Evolutionary conservation across 1,140 invertebrate species (phyloP), one percentile per base, ranked within the genome.

Genomic region (Bombyx mori): DNA sequence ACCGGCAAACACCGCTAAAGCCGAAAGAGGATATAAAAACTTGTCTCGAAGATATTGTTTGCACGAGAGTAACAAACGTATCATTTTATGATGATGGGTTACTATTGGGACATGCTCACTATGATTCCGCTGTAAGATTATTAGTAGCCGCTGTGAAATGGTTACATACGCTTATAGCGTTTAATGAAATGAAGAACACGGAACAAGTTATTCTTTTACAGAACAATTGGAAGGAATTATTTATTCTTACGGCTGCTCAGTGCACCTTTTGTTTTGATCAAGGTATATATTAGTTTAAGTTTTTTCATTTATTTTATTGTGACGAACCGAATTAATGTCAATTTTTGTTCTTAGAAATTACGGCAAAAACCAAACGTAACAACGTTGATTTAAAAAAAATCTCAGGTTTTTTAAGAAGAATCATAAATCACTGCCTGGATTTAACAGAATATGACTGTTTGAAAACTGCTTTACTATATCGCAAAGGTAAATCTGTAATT

Each of bases 371-470:
- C 65, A 9, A 69, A 72, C 49, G 66, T 75, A 35, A 35, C 3
- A 77, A 93, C 63, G 86, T 89, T 44, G 91, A 93, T 47, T 78
- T 92, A 2, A 69, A 68, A 57, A 75, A 80, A 52, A 53, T 82
- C 44, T 62, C 63, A 12, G 58, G 60, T 48, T 59, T 82, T 3
- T 84, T 95, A 10, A 88, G 89, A n/a, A 90, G 92, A 66, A 35
- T 35, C 26, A 35, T 35, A 35, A 35, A 35, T 35, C 26, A 35
- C 26, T 35, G 90, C 61, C 89, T 96, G 6, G 95, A 97, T 79
- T 92, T 94, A 69, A 95, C 93, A 0, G 95, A 97, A 75, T 94
- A 93, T 70, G 93, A 95, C 26, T 96, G 93, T 79, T 84, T 97
- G 1, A 96, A 96, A 79, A 93, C 94, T 0, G 89, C 94, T 1